These are phyloP conservation scores for Conus ventricosus DNA, from an alignment of 1,140 invertebrate genomes.

Conservation along the genomic window DNA sequence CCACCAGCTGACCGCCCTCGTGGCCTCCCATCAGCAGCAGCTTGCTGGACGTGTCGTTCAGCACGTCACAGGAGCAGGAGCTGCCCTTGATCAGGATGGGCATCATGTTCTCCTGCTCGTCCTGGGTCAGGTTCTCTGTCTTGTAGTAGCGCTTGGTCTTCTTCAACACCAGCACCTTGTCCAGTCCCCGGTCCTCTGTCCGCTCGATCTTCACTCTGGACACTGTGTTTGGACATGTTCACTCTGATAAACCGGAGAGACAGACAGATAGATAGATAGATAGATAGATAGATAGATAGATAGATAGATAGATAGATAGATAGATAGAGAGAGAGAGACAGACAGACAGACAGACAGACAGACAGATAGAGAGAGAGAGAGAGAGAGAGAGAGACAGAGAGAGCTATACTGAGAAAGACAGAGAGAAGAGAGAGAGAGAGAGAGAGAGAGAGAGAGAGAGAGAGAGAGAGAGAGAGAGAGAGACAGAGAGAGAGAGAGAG, in stretches of 20 bases:
- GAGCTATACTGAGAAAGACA: too few species aligned
- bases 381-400: too few species aligned
- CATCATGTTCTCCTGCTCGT: slow-evolving; percentile 67
- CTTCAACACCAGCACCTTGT: slow-evolving; percentile 69
- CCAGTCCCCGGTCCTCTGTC: slow-evolving; percentile 68
- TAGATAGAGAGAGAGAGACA: neutral
- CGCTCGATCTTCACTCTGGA: slow-evolving; percentile 60
- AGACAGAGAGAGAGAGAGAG: too few species aligned
- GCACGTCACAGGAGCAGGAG: slow-evolving; percentile 70
- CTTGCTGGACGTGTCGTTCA: slow-evolving; percentile 56
- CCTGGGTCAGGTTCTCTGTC: slow-evolving; percentile 63
- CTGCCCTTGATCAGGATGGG: slow-evolving; percentile 73
- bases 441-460: too few species aligned
- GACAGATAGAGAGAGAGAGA: too few species aligned
- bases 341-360: neutral
- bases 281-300: too few species aligned
- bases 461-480: too few species aligned
- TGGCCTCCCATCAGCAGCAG: slow-evolving; percentile 78
- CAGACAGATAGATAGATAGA: neutral
- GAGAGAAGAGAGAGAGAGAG: too few species aligned
- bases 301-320: too few species aligned
- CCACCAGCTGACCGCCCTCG: slow-evolving; percentile 69
- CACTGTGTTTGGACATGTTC: slow-evolving; percentile 61
- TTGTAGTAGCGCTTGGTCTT: slow-evolving; percentile 75
- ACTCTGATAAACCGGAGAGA: neutral